Evolutionary conservation across 2,888 invertebrate species (phyloP).

Genomic region (Pyrrhia umbra): DNA sequence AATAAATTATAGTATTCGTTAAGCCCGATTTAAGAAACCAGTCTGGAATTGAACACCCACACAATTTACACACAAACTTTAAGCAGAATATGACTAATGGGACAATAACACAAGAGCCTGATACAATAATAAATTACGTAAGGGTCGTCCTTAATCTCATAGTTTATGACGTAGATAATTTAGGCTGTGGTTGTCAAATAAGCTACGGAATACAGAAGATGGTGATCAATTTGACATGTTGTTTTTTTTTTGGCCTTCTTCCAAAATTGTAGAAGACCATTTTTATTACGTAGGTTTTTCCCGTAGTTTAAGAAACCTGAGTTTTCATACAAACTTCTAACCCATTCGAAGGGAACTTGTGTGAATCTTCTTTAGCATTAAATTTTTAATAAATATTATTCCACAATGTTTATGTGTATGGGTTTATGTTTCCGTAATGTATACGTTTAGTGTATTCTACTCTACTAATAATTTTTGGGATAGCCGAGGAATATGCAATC

Average conservation of each 20-base stretch:
- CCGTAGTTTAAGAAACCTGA: too few relatives aligned
- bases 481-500: too few relatives aligned
- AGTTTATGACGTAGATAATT: slow-evolving; percentile 57
- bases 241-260: not conserved
- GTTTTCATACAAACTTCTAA: too few relatives aligned
- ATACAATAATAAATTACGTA: slow-evolving; percentile 53
- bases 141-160: slow-evolving; percentile 54
- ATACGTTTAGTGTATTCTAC: too few relatives aligned
- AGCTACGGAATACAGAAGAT: slow-evolving; percentile 18
- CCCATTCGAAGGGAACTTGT: too few relatives aligned
- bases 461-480: too few relatives aligned
- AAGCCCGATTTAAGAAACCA: not conserved
- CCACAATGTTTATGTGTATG: too few relatives aligned
- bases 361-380: too few relatives aligned
- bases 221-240: slow-evolving; percentile 20
- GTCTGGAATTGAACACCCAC: not conserved
- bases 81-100: slow-evolving; percentile 30
- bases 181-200: slow-evolving; percentile 36
- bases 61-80: slow-evolving; percentile 24
- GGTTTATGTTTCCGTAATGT: too few relatives aligned
- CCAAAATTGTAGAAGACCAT: not conserved
- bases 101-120: slow-evolving; percentile 26
- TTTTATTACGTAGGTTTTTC: not conserved
- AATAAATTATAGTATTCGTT: too few relatives aligned
- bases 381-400: too few relatives aligned